A percentile compares a stretch with the other conserved stretches of the same genome.
These are phyloP conservation scores for Drosophila vallismaia DNA, from an alignment of 2,888 invertebrate species.

Conservation along the genomic window DNA sequence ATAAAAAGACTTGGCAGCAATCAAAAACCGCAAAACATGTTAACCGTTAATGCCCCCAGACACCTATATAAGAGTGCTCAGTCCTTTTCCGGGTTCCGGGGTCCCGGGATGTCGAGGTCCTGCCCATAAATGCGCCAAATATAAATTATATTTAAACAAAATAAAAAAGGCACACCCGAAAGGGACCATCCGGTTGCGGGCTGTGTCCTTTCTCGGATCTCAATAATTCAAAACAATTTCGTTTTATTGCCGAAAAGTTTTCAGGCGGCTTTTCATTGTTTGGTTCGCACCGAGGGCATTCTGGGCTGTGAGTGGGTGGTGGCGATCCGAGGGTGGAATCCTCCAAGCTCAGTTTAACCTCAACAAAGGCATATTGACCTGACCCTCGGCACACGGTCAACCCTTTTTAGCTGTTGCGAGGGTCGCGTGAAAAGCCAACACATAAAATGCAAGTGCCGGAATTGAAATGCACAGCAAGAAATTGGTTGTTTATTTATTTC, in stretches of 20 bases:
- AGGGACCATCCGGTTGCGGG: conserved; percentile 43
- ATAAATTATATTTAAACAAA: conserved; percentile 73
- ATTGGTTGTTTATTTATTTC: background rate
- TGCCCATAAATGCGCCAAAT: conserved; percentile 62
- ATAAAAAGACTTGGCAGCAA: conserved; percentile 65
- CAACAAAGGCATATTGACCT: conserved; percentile 63
- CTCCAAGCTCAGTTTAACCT: conserved; percentile 69
- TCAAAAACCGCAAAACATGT: conserved; percentile 75
- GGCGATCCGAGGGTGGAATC: conserved; percentile 15
- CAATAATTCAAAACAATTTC: conserved; percentile 80
- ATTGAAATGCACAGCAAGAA: conserved; percentile 15
- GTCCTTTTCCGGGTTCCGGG: conserved; percentile 31
- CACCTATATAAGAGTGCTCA: conserved; percentile 67
- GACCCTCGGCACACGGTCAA: conserved; percentile 37
- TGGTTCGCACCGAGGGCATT: conserved; percentile 20
- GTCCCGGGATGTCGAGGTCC: conserved; percentile 1
- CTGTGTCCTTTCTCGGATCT: conserved; percentile 47
- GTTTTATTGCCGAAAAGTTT: conserved; percentile 66
- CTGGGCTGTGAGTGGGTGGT: conserved; percentile 19
- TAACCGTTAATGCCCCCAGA: conserved; percentile 76
- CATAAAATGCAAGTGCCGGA: conserved; percentile 28
- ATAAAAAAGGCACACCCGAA: conserved; percentile 12
- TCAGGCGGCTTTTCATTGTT: conserved; percentile 35
- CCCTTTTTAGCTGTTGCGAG: conserved; percentile 51
- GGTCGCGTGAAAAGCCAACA: conserved; percentile 40